These are phyloP conservation scores for Mallotus villosus DNA, from an alignment of 2,797 vertebrate species.

Conservation along the genomic window DNA sequence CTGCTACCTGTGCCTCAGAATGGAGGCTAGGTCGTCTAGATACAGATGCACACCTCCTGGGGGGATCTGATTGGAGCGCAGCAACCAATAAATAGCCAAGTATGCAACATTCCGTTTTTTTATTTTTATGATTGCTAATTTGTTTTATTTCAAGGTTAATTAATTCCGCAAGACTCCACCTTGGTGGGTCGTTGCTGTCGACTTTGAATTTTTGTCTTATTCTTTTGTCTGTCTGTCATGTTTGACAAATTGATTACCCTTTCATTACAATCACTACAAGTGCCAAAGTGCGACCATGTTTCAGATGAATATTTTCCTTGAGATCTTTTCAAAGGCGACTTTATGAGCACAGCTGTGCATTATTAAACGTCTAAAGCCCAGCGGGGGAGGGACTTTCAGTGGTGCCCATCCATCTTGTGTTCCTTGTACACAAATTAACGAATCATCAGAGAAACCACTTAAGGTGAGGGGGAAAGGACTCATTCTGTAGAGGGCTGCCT, in stretches of 20 bases:
- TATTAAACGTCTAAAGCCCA: constrained; percentile 32
- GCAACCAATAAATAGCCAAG: constrained; percentile 36
- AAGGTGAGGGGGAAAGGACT: constrained; percentile 11
- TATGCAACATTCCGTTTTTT: constrained; percentile 12
- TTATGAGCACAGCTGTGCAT: constrained; percentile 34
- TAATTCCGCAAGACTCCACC: constrained; percentile 1
- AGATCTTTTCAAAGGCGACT: not conserved
- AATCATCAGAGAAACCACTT: constrained; percentile 12
- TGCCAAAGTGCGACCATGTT: not conserved
- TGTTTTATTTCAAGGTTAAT: constrained; percentile 38
- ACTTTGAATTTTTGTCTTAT: not conserved
- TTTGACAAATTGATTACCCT: constrained; percentile 29
- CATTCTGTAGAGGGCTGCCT: constrained; percentile 3
- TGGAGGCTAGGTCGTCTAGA: not conserved
- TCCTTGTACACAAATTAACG: constrained; percentile 16
- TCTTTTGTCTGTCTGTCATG: constrained; percentile 8
- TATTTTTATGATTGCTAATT: constrained; percentile 24
- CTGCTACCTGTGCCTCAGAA: not conserved
- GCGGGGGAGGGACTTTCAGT: constrained; percentile 21
- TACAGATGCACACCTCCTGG: not conserved
- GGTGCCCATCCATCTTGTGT: not conserved
- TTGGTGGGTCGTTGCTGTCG: too few species aligned
- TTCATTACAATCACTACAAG: constrained; percentile 37
- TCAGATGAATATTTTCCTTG: not conserved
- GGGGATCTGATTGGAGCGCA: not conserved